phyloP scores from a whole-genome alignment of 2,888 invertebrate genomes.

The Zygaena filipendulae region DNA sequence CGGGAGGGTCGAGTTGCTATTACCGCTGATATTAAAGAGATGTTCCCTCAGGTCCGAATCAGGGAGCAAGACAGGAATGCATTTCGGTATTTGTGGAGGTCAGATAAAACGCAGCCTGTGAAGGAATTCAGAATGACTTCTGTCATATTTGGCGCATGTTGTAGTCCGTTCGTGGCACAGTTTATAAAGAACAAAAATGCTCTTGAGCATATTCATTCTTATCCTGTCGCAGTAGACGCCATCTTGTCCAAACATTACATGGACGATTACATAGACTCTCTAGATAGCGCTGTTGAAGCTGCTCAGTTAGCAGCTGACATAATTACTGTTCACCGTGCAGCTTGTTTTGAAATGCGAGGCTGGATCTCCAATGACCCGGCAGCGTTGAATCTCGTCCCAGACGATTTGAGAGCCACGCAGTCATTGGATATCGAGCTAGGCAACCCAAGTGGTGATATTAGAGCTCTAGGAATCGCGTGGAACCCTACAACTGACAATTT shows the following conservation, averaged over 20 bases:
- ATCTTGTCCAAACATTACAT: conserved; percentile 7
- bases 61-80: conserved; percentile 6
- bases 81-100: conserved; percentile 10
- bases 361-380: conserved; percentile 1
- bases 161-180: conserved; percentile 9
- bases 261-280: conserved; percentile 10
- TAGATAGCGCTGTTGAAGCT: neutral
- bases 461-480: conserved; percentile 11
- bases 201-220: neutral
- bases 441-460: conserved; percentile 13
- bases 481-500: conserved; percentile 10
- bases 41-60: conserved; percentile 12
- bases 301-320: conserved; percentile 3
- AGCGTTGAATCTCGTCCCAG: conserved; percentile 1
- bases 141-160: conserved; percentile 14
- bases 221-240: conserved; percentile 7
- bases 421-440: conserved; percentile 4
- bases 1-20: conserved; percentile 4
- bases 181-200: conserved; percentile 16
- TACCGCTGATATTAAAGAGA: conserved; percentile 6
- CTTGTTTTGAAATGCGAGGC: conserved; percentile 5
- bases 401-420: conserved; percentile 5
- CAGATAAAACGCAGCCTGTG: too few species aligned
- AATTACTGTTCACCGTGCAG: conserved; percentile 2
- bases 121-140: too few species aligned